Base-by-base conservation (phyloP, 2,888 invertebrate species). In the Rhyacophila evoluta region DNA sequence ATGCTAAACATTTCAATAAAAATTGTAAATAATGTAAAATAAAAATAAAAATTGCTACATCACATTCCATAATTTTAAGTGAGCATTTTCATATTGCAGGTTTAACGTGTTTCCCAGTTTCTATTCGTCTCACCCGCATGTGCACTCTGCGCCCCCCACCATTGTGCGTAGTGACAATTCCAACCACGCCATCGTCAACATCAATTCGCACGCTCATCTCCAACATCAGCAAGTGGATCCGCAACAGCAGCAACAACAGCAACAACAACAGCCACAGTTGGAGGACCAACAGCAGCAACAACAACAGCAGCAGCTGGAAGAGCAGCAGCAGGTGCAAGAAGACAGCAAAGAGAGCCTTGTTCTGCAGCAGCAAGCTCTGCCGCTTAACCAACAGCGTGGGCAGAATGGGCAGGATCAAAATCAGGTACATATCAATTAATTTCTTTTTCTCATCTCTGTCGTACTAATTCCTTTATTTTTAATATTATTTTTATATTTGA, bases 181-280 rank as follows among this genome's bases (percentile, higher is more conserved):
- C 73, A 87, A 85, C 83, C 90, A 88, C 84, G 86, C 86, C 82
- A 87, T 88, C 84, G 86, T 88, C 83, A 88, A 85, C 83, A 88
- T 89, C 86, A 90, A 91, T 83, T 83, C 85, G 15, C 86, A 85
- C 78, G 84, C 85, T 72, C 82, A 82, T 28, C 83, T 83, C 68
- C 84, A 84, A 72, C 89, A 87, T 78, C 88, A 88, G 84, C 83
- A 8, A 88, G 87, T 55, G 15, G 55, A 55, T 81, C 88, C 89
- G 83, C 89, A 90, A 84, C 89, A 89, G 79, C 89, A 89, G 83
- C 89, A 89, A 27, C 89, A 89, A 85, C 88, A 88, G 83, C 88
- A 89, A 83, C 86, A 89, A 84, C 86, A 89, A 86, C 89, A 89
- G 83, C 90, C 89, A 82, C 89, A 89, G 74, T 89, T 88, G 81